Conservation (phyloP, 1,140 invertebrate species). For the Scaptomyza graminum region DNA sequence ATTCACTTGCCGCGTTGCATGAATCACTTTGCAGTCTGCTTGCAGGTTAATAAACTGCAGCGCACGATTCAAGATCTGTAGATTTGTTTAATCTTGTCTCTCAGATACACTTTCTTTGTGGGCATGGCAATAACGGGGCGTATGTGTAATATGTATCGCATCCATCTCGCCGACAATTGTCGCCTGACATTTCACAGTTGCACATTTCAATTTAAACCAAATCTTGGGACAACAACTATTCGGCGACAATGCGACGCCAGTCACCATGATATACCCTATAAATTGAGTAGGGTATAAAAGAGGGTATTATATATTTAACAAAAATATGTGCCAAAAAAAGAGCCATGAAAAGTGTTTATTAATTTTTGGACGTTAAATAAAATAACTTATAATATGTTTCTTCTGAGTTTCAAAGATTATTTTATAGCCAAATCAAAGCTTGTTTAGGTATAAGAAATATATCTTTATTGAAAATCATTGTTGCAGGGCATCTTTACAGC, state of each 20-base stretch:
- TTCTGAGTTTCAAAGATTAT: no score
- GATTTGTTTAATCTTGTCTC: neutral
- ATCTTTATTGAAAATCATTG: no score
- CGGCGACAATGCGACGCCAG: slow-evolving; percentile 57
- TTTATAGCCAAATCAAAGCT: no score
- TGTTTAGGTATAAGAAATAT: no score
- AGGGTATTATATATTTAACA: neutral
- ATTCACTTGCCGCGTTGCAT: slow-evolving; percentile 48
- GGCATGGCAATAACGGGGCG: slow-evolving; percentile 49
- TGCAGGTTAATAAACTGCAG: slow-evolving; percentile 72
- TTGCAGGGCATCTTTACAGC: slow-evolving; percentile 1
- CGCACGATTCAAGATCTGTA: neutral
- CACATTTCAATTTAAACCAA: slow-evolving; percentile 81
- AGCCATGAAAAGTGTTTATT: neutral
- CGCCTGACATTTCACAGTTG: slow-evolving; percentile 80
- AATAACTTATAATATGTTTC: no score
- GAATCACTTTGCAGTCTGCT: slow-evolving; percentile 27
- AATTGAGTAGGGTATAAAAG: neutral
- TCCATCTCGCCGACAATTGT: slow-evolving; percentile 80
- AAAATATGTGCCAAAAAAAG: no score
- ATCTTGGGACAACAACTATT: slow-evolving; percentile 51
- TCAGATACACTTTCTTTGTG: slow-evolving; percentile 4
- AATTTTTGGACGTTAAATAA: no score
- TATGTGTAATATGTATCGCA: slow-evolving; percentile 73
- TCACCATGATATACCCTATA: slow-evolving; percentile 20